Conservation (phyloP, 2,888 invertebrate genomes). For the Noctua janthe region DNA sequence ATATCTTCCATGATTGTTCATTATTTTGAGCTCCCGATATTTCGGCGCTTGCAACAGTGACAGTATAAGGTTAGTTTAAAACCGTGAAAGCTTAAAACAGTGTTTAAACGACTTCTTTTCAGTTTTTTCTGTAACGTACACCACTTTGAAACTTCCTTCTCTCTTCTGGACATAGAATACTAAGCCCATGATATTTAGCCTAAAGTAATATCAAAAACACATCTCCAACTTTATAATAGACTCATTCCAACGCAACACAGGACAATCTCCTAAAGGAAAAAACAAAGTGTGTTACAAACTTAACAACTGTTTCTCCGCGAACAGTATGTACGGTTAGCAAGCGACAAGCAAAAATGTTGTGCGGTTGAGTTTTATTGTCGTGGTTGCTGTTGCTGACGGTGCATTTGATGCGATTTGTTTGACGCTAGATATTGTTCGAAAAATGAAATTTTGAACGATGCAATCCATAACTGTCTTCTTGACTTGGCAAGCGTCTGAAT, state of each 20-base stretch:
- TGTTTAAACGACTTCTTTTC: no score
- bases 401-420: conserved; percentile 24
- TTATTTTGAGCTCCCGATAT: no score
- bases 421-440: neutral
- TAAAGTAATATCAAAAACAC: conserved; percentile 8
- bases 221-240: conserved; percentile 23
- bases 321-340: conserved; percentile 56
- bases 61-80: no score
- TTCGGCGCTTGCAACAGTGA: no score
- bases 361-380: conserved; percentile 53
- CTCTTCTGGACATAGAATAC: no score
- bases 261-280: conserved; percentile 53
- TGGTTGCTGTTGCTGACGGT: conserved; percentile 46
- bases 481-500: no score
- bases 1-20: no score
- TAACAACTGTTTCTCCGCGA: conserved; percentile 54
- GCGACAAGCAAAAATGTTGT: conserved; percentile 65
- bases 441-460: neutral
- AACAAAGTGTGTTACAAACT: conserved; percentile 59
- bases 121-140: no score
- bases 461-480: no score
- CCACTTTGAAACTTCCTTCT: no score
- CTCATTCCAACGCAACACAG: conserved; percentile 39
- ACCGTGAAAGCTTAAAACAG: no score
- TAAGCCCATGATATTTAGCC: no score